These are phyloP conservation scores for Lasaia peninsularis DNA, from an alignment of 1,140 invertebrate species.

Conservation along the genomic window DNA sequence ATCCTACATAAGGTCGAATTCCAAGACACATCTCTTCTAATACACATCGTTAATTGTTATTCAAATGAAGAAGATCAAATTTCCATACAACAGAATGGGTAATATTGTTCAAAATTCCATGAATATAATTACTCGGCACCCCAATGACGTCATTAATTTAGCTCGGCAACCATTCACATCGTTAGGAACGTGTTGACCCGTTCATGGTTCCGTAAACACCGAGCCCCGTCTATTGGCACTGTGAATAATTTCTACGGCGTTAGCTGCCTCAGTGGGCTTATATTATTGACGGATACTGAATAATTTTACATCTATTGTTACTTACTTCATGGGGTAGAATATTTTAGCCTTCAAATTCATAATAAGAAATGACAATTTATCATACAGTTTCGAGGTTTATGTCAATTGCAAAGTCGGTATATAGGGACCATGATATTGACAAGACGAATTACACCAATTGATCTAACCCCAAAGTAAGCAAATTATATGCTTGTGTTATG, in stretches of 20 bases:
- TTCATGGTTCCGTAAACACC: neutral
- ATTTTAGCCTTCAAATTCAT: no score
- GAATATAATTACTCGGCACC: neutral
- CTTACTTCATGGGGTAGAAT: no score
- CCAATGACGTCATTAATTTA: neutral
- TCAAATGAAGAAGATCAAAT: neutral
- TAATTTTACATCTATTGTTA: no score
- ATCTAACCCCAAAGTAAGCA: no score
- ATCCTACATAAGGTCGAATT: no score
- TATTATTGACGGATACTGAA: neutral
- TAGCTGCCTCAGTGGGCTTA: neutral
- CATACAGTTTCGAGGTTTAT: no score
- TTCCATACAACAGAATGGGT: neutral
- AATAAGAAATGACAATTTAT: no score
- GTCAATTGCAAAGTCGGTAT: no score
- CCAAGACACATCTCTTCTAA: no score
- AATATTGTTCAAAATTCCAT: neutral
- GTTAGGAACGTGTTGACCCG: neutral
- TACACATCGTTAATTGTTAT: neutral
- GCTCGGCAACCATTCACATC: neutral
- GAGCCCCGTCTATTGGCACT: neutral
- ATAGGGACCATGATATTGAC: no score
- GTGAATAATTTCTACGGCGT: neutral
- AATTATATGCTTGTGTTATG: no score
- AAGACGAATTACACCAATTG: no score